Percentiles rank a stretch among this genome's conserved stretches.
Conservation (phyloP, 1,140 invertebrate species). For the Drosophila guanche region DNA sequence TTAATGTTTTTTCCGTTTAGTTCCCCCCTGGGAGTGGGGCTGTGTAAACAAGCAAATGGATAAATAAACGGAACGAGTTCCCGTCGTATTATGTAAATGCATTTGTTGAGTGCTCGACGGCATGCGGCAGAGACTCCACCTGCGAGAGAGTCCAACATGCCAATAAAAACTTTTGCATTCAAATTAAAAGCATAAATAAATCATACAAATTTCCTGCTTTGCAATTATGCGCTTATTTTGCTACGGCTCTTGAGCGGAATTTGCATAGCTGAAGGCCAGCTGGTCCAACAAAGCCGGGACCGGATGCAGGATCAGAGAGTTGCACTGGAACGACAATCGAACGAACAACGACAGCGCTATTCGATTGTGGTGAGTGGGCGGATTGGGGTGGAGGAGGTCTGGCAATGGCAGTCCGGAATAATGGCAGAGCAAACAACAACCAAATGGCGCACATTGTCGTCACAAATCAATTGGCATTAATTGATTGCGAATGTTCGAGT, state of each 20-base stretch:
- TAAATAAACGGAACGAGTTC: conserved; percentile 47
- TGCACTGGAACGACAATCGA: conserved; percentile 11
- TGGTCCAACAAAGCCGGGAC: conserved; percentile 12
- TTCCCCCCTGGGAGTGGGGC: conserved; percentile 1
- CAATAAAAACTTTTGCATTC: conserved; percentile 57
- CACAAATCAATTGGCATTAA: conserved; percentile 75
- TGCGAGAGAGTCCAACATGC: conserved; percentile 2
- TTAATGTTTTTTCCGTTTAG: conserved; percentile 38
- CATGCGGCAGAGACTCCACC: conserved; percentile 9
- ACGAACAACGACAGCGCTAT: no score
- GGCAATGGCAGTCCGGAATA: conserved; percentile 26
- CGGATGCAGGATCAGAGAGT: conserved; percentile 16
- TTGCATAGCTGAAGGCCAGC: conserved; percentile 23
- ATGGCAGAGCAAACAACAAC: conserved; percentile 44
- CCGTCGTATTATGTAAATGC: conserved; percentile 61
- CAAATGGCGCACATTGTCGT: conserved; percentile 43
- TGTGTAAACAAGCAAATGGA: conserved; percentile 56
- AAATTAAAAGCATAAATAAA: conserved; percentile 67
- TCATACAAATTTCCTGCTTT: conserved; percentile 35
- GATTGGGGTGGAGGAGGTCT: neutral
- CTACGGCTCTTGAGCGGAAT: conserved; percentile 24
- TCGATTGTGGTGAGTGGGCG: conserved; percentile 7
- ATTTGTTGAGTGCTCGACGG: conserved; percentile 35
- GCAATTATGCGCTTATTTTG: conserved; percentile 18
- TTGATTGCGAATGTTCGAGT: conserved; percentile 36